Base-by-base conservation (phyloP, 2,888 invertebrate genomes). In the Eurois occulta region DNA sequence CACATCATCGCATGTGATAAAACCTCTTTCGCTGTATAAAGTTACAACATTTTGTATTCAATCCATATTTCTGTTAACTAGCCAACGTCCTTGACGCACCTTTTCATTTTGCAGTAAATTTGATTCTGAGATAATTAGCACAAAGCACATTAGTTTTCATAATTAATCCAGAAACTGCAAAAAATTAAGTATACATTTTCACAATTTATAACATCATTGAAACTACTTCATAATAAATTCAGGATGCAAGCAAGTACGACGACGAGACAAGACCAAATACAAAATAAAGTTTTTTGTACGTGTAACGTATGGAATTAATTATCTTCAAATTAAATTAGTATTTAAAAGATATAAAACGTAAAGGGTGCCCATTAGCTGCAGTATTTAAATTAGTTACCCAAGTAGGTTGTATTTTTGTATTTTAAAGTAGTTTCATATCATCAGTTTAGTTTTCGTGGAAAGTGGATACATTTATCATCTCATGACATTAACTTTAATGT, bases 401-500 rank as follows among this genome's bases (percentile, higher is more conserved):
- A 67, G n/a, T 48, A 8, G 43, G 5, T 38, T 38, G 5, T 38
- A 6, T 38, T 46, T 48, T 48, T 24, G 24, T 48, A 48, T 48
- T 24, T 48, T 24, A 21, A 21, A 48, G 48, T 83, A 67, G 38
- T 60, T 71, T 69, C 28, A 65, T 46, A 62, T 35, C 18, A 66
- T 38, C 32, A 69, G 24, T 52, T 24, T 28, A 62, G 38, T 32
- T 58, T 55, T 72, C 41, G 21, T 46, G 48, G 35, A 52, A 65
- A n/a, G 8, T 48, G 43, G 7, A 7, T 24, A 35, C 1, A 43
- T 46, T 2, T n/a, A 66, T n/a, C 52, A n/a, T 35, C 69, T n/a
- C 10, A 55, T 38, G 55, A 16, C 41, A 80, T 66, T 82, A 32
- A 64, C 13, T 72, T 41, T 35, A 46, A 32, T 62, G 21, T 38